Conservation (phyloP, 2,888 invertebrate genomes). For the Lycocerus yunnanus region DNA sequence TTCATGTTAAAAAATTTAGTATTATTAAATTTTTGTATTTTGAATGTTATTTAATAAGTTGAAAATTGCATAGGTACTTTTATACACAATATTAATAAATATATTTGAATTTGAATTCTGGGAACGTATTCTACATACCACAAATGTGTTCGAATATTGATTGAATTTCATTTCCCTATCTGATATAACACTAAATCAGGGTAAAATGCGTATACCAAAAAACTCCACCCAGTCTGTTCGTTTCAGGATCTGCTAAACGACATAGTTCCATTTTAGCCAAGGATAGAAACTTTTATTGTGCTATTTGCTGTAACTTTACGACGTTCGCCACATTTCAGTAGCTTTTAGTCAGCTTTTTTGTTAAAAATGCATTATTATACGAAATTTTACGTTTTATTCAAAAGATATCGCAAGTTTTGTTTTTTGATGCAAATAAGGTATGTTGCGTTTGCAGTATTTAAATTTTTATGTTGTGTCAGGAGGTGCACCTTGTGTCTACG, state of each 20-base stretch:
- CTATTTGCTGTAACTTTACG: slow-evolving; percentile 18
- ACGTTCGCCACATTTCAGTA: slow-evolving; percentile 13
- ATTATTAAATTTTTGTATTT: neutral
- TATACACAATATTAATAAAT: neutral
- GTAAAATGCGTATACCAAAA: slow-evolving; percentile 23
- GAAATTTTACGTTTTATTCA: neutral
- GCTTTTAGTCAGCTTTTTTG: slow-evolving; percentile 18
- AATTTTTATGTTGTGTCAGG: neutral
- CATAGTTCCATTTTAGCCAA: slow-evolving; percentile 14
- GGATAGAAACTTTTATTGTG: slow-evolving; percentile 19
- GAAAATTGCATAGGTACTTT: neutral
- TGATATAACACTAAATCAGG: slow-evolving; percentile 28
- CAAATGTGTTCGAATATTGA: slow-evolving; percentile 28
- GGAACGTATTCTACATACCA: slow-evolving; percentile 10
- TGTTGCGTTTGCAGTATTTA: neutral
- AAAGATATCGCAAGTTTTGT: neutral
- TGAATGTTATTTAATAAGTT: neutral
- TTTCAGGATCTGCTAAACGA: slow-evolving; percentile 22
- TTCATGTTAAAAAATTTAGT: neutral
- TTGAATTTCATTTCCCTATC: slow-evolving; percentile 23
- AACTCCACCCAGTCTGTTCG: slow-evolving; percentile 24
- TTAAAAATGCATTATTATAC: slow-evolving; percentile 3
- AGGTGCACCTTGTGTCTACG: neutral
- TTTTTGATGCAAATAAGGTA: neutral
- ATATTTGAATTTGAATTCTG: slow-evolving; percentile 9